These are phyloP conservation scores for Synanthedon formicaeformis DNA, from an alignment of 2,888 invertebrate species.

Conservation along the genomic window DNA sequence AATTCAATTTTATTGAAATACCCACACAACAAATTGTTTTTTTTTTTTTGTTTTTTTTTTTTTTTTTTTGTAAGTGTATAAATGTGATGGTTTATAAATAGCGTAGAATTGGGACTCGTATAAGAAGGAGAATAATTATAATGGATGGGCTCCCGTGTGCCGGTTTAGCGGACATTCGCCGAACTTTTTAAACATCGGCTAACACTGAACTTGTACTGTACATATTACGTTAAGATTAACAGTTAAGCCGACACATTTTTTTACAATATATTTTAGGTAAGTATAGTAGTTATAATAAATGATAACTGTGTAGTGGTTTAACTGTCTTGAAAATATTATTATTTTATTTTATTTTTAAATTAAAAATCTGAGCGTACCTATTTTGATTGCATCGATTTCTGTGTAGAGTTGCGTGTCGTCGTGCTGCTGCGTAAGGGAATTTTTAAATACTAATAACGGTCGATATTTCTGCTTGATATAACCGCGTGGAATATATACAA, in stretches of 20 bases:
- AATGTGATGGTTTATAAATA: too few species aligned
- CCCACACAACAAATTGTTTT: too few species aligned
- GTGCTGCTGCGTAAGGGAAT: constrained; percentile 10
- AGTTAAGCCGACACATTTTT: constrained; percentile 62
- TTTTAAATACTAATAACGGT: constrained; percentile 2
- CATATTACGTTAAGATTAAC: constrained; percentile 55
- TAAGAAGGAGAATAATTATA: too few species aligned
- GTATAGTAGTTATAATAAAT: constrained; percentile 38
- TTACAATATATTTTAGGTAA: constrained; percentile 65
- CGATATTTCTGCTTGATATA: constrained; percentile 11
- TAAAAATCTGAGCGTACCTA: constrained; percentile 22
- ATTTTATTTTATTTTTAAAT: constrained; percentile 41
- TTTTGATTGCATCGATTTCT: constrained; percentile 26
- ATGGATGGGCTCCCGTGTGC: too few species aligned
- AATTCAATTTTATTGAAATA: too few species aligned
- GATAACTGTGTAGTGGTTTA: constrained; percentile 55
- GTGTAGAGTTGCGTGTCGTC: constrained; percentile 33
- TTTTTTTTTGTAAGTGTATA: too few species aligned
- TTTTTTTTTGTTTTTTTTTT: too few species aligned
- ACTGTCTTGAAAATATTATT: constrained; percentile 40
- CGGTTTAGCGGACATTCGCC: too few species aligned
- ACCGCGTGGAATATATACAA: not conserved
- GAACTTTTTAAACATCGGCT: constrained; percentile 23
- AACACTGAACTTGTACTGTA: constrained; percentile 64
- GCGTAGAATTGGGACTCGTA: too few species aligned